Base-by-base conservation (phyloP, 92 coral and sea anemone species). In the Pocillopora grandis region DNA sequence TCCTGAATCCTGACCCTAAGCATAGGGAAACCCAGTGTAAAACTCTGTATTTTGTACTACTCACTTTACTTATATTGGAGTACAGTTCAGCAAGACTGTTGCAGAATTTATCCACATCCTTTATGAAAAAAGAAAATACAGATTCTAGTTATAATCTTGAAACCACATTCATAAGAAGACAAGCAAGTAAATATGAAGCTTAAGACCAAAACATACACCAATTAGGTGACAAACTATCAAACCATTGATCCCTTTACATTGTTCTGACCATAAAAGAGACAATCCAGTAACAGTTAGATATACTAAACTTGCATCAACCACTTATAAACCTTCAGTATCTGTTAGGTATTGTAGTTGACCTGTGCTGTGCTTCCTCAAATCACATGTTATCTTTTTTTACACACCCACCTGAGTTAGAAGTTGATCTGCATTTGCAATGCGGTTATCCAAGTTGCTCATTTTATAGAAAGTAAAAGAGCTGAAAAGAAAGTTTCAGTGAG, bases 91-190 rank as follows among this genome's bases (percentile, higher is more conserved):
- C 98, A 62, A 96, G 91, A 85, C 98, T 90, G 84, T 89, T 84
- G 89, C 98, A 96, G 80, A 96, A 96, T 87, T 96, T 96, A 79
- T 96, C 98, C 70, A 96, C 98, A 89, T 96, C 98, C 98, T 96
- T 59, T 65, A 8, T 71, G 1, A 80, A 42, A 42, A 42, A 42
- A 42, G 8, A 42, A 42, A 42, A 27, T 27, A 42, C 52, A 42
- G 52, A 42, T 42, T 42, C 0, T 7, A 42, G 52, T 42, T 7
- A 42, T 42, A 42, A 42, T 42, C 52, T 42, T 42, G 52, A 42
- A 7, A 42, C 52, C 4, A 42, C 52, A 42, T 42, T 42, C 8
- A 7, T 42, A 7, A 2, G 52, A 42, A 42, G 5, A 42, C 52
- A 42, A 42, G 52, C 52, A 42, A 42, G 52, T 42, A 42, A 42